Base-by-base conservation (phyloP, 2,888 invertebrate species). In the Entomobrya proxima region DNA sequence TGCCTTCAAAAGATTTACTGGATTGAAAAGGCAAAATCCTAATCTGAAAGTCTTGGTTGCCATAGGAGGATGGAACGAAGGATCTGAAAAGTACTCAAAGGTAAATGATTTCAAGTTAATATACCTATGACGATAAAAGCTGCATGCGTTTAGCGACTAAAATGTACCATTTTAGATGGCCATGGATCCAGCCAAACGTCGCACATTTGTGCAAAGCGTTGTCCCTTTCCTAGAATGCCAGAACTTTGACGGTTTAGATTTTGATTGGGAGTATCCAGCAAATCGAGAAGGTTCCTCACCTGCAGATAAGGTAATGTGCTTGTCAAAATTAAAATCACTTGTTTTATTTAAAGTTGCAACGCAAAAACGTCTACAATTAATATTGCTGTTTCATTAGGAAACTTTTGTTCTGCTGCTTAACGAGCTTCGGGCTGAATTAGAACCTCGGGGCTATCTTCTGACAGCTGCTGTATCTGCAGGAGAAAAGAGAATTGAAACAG, bases 161-260 rank as follows among this genome's bases (percentile, higher is more conserved):
- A n/a, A n/a, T n/a, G n/a, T 18, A n/a, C n/a, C 55, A 32, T 35
- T 52, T 18, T 89, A 92, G 88, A 91, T 92, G 91, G 93, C 92
- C 30, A 92, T 92, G 11, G 92, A 91, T 64, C 90, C 93, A 1
- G 79, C 84, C 0, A 88, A 92, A 92, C 93, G 91, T 58, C 81
- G 89, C 11, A 90, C 86, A 64, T 95, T 96, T 89, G 93, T 95
- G 21, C 90, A 92, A 2, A 94, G 93, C 78, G 93, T 93, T 0
- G 90, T 94, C 0, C 90, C 91, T 0, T 94, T 95, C 90, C 89
- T 95, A 0, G 90, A 92, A 50, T 92, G 92, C 2, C 92, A 95
- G 90, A 92, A 92, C 0, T 96, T 96, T 87, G 95, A 96, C 90
- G 95, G 95, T 1, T 92, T 95, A n/a, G 76, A 58, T 37, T 3